phyloP scores from a whole-genome alignment of 1,140 invertebrate species.

The Saccostrea cuccullata region DNA sequence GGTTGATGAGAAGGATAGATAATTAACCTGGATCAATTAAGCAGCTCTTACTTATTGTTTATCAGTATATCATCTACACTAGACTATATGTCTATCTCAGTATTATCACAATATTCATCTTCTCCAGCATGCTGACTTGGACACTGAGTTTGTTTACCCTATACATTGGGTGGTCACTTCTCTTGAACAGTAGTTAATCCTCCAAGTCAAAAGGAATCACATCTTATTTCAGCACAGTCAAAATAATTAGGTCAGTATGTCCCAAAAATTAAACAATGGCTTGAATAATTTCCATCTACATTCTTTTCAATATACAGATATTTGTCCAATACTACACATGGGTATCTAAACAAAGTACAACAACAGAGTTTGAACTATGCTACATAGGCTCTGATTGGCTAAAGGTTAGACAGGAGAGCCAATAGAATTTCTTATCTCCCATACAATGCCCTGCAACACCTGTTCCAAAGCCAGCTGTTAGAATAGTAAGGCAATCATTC shows the following conservation, averaged over 20 bases:
- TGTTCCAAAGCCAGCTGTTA: constrained; percentile 41
- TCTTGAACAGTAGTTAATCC: not conserved
- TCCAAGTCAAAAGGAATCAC: not conserved
- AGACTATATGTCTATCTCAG: constrained; percentile 14
- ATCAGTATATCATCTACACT: not conserved
- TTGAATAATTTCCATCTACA: constrained; percentile 11
- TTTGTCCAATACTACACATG: constrained; percentile 40
- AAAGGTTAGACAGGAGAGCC: constrained; percentile 35
- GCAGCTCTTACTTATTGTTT: not conserved
- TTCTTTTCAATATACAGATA: constrained; percentile 2
- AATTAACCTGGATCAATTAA: constrained; percentile 7
- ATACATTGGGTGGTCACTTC: not conserved
- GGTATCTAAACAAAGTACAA: constrained; percentile 57
- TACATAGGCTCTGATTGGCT: constrained; percentile 56
- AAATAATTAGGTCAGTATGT: not conserved
- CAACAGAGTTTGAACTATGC: constrained; percentile 58
- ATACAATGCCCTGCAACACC: constrained; percentile 53
- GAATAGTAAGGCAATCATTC: constrained; percentile 20
- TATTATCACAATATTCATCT: constrained; percentile 2
- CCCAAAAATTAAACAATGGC: not conserved
- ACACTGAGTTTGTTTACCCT: constrained; percentile 26
- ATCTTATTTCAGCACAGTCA: not conserved
- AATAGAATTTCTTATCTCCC: constrained; percentile 44
- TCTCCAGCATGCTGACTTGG: constrained; percentile 1
- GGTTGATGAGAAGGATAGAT: not conserved